Base-by-base conservation (phyloP, 2,797 vertebrate species). In the Coregonus sp. region DNA sequence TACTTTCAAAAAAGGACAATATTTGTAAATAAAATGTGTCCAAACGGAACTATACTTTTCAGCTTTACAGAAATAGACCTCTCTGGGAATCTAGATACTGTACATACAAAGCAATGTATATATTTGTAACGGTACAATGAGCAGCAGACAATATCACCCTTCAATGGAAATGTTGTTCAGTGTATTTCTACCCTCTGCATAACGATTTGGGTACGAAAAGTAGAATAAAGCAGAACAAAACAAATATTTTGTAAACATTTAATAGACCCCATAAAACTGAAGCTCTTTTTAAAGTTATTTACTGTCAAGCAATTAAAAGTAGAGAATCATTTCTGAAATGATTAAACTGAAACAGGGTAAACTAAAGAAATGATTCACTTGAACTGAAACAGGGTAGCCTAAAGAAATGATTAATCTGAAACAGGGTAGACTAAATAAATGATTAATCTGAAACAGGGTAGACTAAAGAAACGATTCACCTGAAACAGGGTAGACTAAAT, bases 1-100 rank as follows among this genome's bases (percentile, higher is more conserved):
- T 3, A 29, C 7, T 61, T 11, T 4, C 18, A 3, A 29, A 63
- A 25, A 25, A 29, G 9, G 0, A 63, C 9, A 1, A 47, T 47
- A 47, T 47, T 47, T 47, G 5, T 12, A 20, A 12, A 20, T 47
- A 47, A 47, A 47, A 80, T 75, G 79, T 85, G 81, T 86, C 81
- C 79, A 86, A 85, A 40, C 15, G 82, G 82, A 86, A 89, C 82
- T 85, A 80, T 86, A 88, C 89, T 89, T 87, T 80, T 87, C 91
- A 91, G 90, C 90, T 92, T 91, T 91, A 91, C 88, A 88, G 88
- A 90, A 90, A 81, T 76, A 86, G 88, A 91, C 88, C 88, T 90
- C 91, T 92, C 90, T 93, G 91, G 90, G 92, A 91, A 89, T 91
- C 89, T 90, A 85, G 90, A 85, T 90, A 88, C 82, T 92, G 89